phyloP scores from a whole-genome alignment of 2,797 vertebrate species.

The Schizothorax lantsangensis region DNA sequence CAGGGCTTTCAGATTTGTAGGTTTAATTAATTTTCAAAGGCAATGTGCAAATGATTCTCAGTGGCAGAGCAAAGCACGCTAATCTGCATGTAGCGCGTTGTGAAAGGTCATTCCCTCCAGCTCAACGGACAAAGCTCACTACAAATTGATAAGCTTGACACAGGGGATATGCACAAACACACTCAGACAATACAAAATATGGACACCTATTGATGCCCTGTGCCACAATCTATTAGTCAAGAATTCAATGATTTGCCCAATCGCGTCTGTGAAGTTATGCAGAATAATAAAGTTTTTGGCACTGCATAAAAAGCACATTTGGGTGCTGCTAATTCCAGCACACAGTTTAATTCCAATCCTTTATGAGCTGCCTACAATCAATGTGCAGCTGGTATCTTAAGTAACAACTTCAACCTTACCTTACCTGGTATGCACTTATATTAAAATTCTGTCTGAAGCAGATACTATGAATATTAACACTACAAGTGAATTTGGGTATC shows the following conservation, averaged over 20 bases:
- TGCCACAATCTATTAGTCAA: constrained; percentile 22
- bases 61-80: constrained; percentile 51
- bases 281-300: not conserved
- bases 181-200: constrained; percentile 19
- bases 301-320: not conserved
- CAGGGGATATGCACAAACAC: constrained; percentile 22
- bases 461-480: too few species aligned
- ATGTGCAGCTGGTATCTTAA: not conserved
- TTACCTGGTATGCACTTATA: not conserved
- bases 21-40: constrained; percentile 70
- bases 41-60: constrained; percentile 62
- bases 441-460: not conserved
- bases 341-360: not conserved
- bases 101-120: constrained; percentile 51
- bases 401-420: not conserved
- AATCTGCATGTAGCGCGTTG: constrained; percentile 46
- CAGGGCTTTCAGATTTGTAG: constrained; percentile 58
- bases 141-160: constrained; percentile 25
- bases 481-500: not conserved
- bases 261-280: not conserved
- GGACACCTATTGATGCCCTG: constrained; percentile 4
- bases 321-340: not conserved
- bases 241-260: not conserved
- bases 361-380: not conserved
- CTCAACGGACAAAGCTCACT: constrained; percentile 41